These are phyloP conservation scores for Rhegmatorhina hoffmannsi DNA, from an alignment of 2,113 vertebrate species.

Conservation along the genomic window DNA sequence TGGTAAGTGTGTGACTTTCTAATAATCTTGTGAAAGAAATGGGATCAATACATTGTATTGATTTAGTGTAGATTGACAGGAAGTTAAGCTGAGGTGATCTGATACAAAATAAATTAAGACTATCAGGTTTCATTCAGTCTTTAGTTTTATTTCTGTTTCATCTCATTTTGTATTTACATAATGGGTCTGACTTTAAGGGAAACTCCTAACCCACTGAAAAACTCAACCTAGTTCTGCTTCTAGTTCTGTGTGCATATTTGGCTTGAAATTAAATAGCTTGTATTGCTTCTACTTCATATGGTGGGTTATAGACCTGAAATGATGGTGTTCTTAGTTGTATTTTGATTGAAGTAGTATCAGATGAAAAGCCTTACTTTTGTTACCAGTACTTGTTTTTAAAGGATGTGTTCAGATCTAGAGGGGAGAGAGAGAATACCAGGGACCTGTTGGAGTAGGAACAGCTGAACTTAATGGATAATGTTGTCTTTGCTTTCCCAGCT, in stretches of 20 bases:
- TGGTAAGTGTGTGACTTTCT: not conserved
- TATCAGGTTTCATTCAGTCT: not conserved
- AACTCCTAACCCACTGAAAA: not conserved
- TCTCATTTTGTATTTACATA: not conserved
- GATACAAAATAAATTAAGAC: not conserved
- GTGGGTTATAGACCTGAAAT: not conserved
- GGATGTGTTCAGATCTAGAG: not conserved
- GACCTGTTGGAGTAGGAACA: not conserved
- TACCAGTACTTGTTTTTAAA: not conserved
- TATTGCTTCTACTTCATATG: not conserved
- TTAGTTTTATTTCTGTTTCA: not conserved
- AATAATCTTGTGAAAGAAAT: not conserved
- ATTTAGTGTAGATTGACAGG: not conserved
- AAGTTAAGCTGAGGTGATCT: not conserved
- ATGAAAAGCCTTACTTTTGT: not conserved
- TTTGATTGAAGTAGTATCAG: not conserved
- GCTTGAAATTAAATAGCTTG: not conserved
- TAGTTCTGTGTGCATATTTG: not conserved
- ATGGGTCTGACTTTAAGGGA: not conserved
- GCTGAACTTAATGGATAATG: not conserved
- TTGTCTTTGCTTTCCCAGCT: not conserved
- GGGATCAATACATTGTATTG: not conserved
- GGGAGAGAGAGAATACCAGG: not conserved
- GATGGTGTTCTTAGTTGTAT: not conserved
- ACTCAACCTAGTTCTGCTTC: not conserved